Conservation (phyloP, 2,888 invertebrate genomes). For the Crossocerus cetratus region DNA sequence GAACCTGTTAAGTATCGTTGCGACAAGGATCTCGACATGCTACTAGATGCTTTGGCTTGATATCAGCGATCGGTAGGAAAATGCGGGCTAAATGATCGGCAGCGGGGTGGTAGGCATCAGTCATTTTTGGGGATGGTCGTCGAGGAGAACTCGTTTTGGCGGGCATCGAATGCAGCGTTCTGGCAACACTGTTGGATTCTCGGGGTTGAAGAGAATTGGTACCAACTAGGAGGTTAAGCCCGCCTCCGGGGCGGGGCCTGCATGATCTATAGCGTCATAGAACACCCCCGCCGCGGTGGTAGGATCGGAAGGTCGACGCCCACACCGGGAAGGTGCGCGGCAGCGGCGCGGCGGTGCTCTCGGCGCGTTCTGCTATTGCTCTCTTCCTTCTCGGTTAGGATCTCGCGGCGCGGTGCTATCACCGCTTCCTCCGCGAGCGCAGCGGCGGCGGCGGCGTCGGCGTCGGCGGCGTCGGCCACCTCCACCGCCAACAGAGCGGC, state of each 20-base stretch:
- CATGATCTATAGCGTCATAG: slow-evolving; percentile 77
- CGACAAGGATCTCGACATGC: no score
- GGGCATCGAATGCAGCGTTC: slow-evolving; percentile 49
- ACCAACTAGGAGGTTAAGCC: slow-evolving; percentile 58
- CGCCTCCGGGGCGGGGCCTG: slow-evolving; percentile 70
- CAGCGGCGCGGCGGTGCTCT: no score
- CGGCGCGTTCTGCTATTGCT: slow-evolving; percentile 58
- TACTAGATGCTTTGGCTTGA: background rate
- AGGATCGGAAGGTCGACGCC: slow-evolving; percentile 71
- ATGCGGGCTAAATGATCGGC: background rate
- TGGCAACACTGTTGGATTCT: slow-evolving; percentile 45
- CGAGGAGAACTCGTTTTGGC: slow-evolving; percentile 56
- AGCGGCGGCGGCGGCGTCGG: slow-evolving; percentile 48
- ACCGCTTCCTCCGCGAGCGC: slow-evolving; percentile 42
- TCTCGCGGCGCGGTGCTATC: slow-evolving; percentile 39
- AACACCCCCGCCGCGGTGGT: slow-evolving; percentile 70
- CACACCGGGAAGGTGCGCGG: slow-evolving; percentile 70
- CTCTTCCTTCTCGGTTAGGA: slow-evolving; percentile 30
- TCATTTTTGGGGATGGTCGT: slow-evolving; percentile 26
- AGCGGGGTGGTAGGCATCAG: slow-evolving; percentile 31
- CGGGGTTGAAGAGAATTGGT: slow-evolving; percentile 53
- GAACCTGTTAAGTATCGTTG: no score
- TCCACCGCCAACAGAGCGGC: slow-evolving; percentile 38
- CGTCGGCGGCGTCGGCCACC: slow-evolving; percentile 46
- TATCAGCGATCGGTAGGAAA: background rate